phyloP scores from a whole-genome alignment of 2,888 invertebrate genomes.

The Arctia plantaginis region DNA sequence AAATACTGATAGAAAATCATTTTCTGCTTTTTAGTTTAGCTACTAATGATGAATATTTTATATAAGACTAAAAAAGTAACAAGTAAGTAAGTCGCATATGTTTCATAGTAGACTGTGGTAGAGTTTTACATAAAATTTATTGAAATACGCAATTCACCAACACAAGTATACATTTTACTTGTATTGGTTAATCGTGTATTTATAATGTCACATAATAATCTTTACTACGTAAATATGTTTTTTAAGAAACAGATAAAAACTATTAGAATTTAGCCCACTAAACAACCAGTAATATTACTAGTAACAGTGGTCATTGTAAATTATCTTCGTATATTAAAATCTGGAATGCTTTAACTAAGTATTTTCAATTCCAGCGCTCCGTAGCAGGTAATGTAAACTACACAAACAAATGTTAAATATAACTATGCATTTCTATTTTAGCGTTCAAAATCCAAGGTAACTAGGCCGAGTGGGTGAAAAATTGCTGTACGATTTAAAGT shows the following conservation, averaged over 20 bases:
- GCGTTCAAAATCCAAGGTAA: slow-evolving; percentile 10
- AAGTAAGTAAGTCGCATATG: too few relatives aligned
- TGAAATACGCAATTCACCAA: too few relatives aligned
- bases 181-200: too few relatives aligned
- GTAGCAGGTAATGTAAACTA: neutral
- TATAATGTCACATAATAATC: too few relatives aligned
- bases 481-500: neutral
- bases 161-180: too few relatives aligned
- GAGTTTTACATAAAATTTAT: too few relatives aligned
- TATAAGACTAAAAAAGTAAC: too few relatives aligned
- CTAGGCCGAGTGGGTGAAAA: slow-evolving; percentile 29
- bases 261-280: neutral
- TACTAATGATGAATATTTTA: too few relatives aligned
- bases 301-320: neutral
- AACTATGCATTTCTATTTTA: slow-evolving; percentile 8
- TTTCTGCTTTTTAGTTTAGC: too few relatives aligned
- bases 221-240: neutral
- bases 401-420: neutral
- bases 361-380: neutral
- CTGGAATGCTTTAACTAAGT: neutral
- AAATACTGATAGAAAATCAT: too few relatives aligned
- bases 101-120: too few relatives aligned
- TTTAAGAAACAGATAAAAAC: neutral
- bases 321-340: neutral
- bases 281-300: neutral